Evolutionary conservation across 2,113 vertebrate species (phyloP).

Genomic region (Nyctereutes procyonoides): DNA sequence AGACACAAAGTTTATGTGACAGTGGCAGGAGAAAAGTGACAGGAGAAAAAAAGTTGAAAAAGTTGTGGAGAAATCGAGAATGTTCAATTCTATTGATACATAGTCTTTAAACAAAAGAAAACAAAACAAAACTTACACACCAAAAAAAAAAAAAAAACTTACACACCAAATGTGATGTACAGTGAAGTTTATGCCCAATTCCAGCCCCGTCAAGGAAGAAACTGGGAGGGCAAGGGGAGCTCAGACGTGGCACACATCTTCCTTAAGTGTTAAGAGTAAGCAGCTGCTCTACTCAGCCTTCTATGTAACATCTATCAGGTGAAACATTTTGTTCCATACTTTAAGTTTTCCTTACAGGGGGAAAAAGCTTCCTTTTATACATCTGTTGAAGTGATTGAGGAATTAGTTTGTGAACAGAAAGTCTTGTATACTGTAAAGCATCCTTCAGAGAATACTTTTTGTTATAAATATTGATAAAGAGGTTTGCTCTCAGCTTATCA

Average conservation of each 20-base stretch:
- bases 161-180: background rate
- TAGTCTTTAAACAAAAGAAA: background rate
- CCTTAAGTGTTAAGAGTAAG: background rate
- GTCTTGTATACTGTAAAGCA: background rate
- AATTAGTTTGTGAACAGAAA: conserved; percentile 17
- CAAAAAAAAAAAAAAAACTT: background rate
- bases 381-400: background rate
- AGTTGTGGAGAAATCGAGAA: conserved; percentile 33
- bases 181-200: background rate
- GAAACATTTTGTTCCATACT: background rate
- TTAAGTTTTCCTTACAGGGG: background rate
- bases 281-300: background rate
- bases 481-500: background rate
- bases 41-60: conserved; percentile 51
- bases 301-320: background rate
- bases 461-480: background rate
- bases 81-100: background rate
- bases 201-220: background rate
- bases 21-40: background rate
- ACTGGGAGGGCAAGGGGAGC: no score
- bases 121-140: background rate
- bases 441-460: background rate
- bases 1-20: background rate
- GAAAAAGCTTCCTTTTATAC: background rate
- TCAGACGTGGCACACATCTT: rapidly evolving